Conservation (phyloP, 53 echinoderm and acorn worm genomes). For the Glandiceps talaboti region DNA sequence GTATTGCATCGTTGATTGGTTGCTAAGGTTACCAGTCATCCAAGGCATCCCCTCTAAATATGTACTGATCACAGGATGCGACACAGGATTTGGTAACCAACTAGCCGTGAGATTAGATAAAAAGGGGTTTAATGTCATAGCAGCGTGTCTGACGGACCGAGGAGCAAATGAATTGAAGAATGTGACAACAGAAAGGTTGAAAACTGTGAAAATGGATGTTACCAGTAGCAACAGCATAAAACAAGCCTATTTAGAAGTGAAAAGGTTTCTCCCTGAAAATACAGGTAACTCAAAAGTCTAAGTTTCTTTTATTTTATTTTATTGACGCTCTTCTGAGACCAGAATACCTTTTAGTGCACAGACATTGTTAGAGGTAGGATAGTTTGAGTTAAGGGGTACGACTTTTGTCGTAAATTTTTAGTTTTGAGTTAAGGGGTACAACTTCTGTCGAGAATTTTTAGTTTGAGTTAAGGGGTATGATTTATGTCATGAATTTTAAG, state of each 20-base stretch:
- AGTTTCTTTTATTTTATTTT: too few relatives aligned
- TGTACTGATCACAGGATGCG: constrained; percentile 36
- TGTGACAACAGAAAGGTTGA: constrained; percentile 22
- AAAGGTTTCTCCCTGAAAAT: constrained; percentile 4
- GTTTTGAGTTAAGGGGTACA: too few relatives aligned
- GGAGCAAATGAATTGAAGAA: constrained; percentile 10
- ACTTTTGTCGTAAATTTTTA: too few relatives aligned
- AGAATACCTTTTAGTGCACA: too few relatives aligned
- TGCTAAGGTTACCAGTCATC: not conserved
- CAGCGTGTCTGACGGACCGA: constrained; percentile 22
- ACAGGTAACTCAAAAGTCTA: constrained; percentile 11
- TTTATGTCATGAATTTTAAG: too few relatives aligned
- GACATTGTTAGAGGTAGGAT: too few relatives aligned
- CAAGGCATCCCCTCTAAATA: constrained; percentile 3
- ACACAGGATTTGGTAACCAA: constrained; percentile 26
- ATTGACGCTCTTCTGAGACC: too few relatives aligned
- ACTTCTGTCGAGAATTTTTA: too few relatives aligned
- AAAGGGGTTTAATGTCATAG: constrained; percentile 27
- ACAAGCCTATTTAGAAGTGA: constrained; percentile 7
- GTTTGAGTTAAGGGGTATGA: too few relatives aligned
- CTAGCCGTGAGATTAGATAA: constrained; percentile 18
- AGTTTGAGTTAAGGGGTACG: too few relatives aligned
- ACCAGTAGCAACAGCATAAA: constrained; percentile 23
- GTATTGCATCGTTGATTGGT: not conserved
- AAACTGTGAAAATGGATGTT: constrained; percentile 19